These are phyloP conservation scores for Diploscapter pachys DNA, from an alignment of 1,140 invertebrate genomes.

Conservation along the genomic window DNA sequence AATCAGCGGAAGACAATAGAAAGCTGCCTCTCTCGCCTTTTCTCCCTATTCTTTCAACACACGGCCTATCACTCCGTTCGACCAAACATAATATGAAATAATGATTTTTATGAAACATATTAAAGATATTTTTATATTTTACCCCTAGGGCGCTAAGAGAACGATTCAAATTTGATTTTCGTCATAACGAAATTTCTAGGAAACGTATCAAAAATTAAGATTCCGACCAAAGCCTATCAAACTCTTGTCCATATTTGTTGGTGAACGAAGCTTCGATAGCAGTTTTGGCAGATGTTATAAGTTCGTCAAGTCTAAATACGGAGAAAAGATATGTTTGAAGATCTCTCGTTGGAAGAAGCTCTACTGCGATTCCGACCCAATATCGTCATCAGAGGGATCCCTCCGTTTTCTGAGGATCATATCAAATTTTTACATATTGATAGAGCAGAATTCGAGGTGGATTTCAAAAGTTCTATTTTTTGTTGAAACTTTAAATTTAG, in stretches of 20 bases:
- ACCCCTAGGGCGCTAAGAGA: no score
- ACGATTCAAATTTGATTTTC: not conserved
- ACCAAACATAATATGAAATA: no score
- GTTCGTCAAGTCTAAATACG: slow-evolving; percentile 51
- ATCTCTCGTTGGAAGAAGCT: slow-evolving; percentile 60
- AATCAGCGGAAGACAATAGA: no score
- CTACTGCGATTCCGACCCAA: slow-evolving; percentile 66
- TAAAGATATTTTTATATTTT: no score
- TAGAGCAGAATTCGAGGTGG: slow-evolving; percentile 69
- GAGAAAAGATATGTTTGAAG: not conserved
- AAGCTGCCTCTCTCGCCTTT: no score
- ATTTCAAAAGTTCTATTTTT: not conserved
- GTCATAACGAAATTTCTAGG: slow-evolving; percentile 1
- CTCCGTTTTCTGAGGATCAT: slow-evolving; percentile 72
- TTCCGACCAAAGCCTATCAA: slow-evolving; percentile 70
- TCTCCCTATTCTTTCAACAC: no score
- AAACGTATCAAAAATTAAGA: slow-evolving; percentile 56
- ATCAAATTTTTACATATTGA: slow-evolving; percentile 73
- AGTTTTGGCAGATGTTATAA: slow-evolving; percentile 67
- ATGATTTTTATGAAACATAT: no score
- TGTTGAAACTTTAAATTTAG: slow-evolving; percentile 60
- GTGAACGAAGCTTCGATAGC: slow-evolving; percentile 74
- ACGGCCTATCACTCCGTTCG: no score
- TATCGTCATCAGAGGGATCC: slow-evolving; percentile 63
- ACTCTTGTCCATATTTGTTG: slow-evolving; percentile 82